Conservation (phyloP, 1,140 invertebrate genomes). For the Drosophila suzukii region DNA sequence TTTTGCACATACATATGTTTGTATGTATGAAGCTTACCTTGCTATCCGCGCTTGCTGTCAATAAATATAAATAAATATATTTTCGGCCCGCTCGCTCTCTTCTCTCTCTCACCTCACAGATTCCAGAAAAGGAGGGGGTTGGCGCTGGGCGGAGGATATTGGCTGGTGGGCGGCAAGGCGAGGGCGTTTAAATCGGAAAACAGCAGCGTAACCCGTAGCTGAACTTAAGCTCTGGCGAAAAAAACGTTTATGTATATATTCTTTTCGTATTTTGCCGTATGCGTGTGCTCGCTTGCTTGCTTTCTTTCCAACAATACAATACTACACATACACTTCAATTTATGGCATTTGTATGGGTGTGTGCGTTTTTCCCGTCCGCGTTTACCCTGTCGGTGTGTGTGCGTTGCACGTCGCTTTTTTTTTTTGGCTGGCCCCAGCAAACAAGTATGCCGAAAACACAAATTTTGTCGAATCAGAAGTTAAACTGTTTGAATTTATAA, state of each 20-base stretch:
- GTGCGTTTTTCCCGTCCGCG: slow-evolving; percentile 3
- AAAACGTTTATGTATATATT: not conserved
- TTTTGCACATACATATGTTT: not conserved
- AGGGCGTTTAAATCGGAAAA: not conserved
- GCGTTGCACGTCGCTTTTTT: slow-evolving; percentile 24
- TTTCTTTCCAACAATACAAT: slow-evolving; percentile 8
- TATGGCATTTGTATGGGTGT: slow-evolving; percentile 9
- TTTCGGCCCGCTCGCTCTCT: slow-evolving; percentile 1
- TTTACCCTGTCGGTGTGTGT: slow-evolving; percentile 3
- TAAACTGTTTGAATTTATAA: slow-evolving; percentile 9
- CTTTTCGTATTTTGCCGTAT: slow-evolving; percentile 10
- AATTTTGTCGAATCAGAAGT: not conserved
- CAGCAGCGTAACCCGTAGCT: not conserved
- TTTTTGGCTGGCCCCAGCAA: not conserved
- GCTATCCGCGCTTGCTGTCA: not conserved
- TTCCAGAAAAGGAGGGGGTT: not conserved
- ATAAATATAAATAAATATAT: slow-evolving; percentile 15
- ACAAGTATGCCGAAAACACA: slow-evolving; percentile 21
- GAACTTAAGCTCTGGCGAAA: slow-evolving; percentile 1
- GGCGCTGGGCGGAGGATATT: not conserved
- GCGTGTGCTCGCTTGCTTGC: slow-evolving; percentile 5
- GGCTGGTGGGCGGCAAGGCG: slow-evolving; percentile 1
- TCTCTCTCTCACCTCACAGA: too few relatives aligned
- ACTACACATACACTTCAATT: slow-evolving; percentile 19
- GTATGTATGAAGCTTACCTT: slow-evolving; percentile 8